Evolutionary conservation across 2,113 vertebrate genomes (phyloP), one percentile per base, ranked within the genome.

Genomic region (Hippocampus mohnikei): DNA sequence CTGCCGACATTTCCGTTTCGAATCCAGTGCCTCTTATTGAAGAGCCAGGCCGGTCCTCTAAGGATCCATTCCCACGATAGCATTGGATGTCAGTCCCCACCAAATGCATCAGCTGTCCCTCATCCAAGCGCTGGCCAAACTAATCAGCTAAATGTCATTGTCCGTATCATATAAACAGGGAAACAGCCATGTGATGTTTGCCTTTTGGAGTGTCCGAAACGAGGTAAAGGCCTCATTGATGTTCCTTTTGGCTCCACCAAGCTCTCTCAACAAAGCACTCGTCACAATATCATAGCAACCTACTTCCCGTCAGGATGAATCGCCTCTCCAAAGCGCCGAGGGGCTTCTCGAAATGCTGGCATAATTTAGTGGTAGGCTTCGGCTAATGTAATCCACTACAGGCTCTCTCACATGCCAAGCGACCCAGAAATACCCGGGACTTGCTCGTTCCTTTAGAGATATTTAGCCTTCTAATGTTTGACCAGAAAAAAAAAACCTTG

Each of bases 281-380:
- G 79, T 80, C 85, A 83, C 82, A 86, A 86, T 79, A 78, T 85
- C 77, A 82, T 76, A 73, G 86, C 81, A 88, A 72, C 79, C 84
- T 86, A 85, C 81, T 88, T 89, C 86, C 84, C 79, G 74, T 79
- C 59, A 37, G 67, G 82, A 86, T 82, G 83, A 84, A 88, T 87
- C 76, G 77, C 78, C 80, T 84, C 79, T 82, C 64, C 75, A 76
- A 59, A 8, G 71, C 78, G 81, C 83, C 86, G 79, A 87, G 77
- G 53, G 52, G 71, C 75, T 86, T 73, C 77, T 85, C 29, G 52
- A 88, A 88, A 78, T 71, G 75, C 74, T 80, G 70, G 76, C 78
- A 87, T 84, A 73, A 84, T 82, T 87, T 75, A 88, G 81, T 37
- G 65, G 68, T 69, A 72, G 80, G 77, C 79, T 81, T 75, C 78